These are phyloP conservation scores for Oreohelix idahoensis DNA, from an alignment of 1,140 invertebrate genomes.

Conservation along the genomic window DNA sequence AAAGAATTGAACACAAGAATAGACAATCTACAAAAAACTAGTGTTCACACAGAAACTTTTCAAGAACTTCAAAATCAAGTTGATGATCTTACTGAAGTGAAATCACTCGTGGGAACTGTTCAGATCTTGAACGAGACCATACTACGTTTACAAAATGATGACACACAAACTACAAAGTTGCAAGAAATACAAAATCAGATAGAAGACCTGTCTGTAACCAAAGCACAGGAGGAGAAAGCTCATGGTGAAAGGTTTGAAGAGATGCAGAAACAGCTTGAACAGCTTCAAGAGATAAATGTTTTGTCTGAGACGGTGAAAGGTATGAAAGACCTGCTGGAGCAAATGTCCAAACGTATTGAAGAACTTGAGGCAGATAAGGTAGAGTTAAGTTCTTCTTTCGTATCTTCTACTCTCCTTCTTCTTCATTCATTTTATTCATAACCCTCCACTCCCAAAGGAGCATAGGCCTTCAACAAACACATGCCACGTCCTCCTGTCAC, in stretches of 20 bases:
- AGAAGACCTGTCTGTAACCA: neutral
- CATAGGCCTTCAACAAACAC: too few species aligned
- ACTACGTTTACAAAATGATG: neutral
- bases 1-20: neutral
- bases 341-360: neutral
- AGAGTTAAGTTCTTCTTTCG: too few species aligned
- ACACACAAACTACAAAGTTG: neutral
- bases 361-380: neutral
- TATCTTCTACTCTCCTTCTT: neutral
- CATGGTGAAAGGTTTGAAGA: neutral
- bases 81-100: neutral
- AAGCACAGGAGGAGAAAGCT: neutral
- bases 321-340: neutral
- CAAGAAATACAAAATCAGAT: neutral
- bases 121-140: neutral
- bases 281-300: neutral
- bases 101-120: neutral
- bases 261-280: neutral
- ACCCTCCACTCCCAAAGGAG: too few species aligned
- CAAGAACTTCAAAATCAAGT: neutral
- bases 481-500: too few species aligned
- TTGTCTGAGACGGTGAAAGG: neutral
- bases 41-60: neutral
- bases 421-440: too few species aligned
- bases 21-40: neutral